Evolutionary conservation across 2,113 vertebrate species (phyloP), one percentile per base, ranked within the genome.

Genomic region (Dipodomys stephensi): DNA sequence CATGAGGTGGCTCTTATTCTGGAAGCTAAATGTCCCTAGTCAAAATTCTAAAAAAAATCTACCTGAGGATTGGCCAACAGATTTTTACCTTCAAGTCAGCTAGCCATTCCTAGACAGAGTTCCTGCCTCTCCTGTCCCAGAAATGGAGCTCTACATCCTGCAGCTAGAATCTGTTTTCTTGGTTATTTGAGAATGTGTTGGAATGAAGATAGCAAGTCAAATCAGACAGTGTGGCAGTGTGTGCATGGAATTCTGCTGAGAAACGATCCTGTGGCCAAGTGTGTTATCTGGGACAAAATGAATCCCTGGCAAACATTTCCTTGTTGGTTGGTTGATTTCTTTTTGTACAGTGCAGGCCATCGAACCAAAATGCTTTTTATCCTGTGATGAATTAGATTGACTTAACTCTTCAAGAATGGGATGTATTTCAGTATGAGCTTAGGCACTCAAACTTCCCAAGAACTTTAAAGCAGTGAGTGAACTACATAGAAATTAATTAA

Each of bases 391-490:
- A 49, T 64, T 68, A 57, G 53, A 83, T 27, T 67, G 25, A 74
- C n/a, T 67, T 53, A 79, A 78, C 60, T 65, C 49, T 83, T 83
- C 22, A 28, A 12, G 32, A 80, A 68, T 32, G 72, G 81, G n/a
- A 53, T 1, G 32, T 4, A 27, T 53, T 84, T 80, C 19, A 28
- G n/a, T 27, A 76, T 32, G 57, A 73, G 5, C 22, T 73, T 84
- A 83, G 81, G 65, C 65, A 79, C 91, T 23, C 35, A 79, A 93
- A 92, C 39, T 85, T 68, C 10, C 80, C 15, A 53, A 73, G n/a
- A 83, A 28, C n/a, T 90, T 88, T 86, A 82, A 95, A 65, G 19
- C 65, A 81, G 27, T 35, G 49, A 83, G 16, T n/a, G 64, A 86
- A 30, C n/a, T 69, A 79, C 27, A 53, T 0, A 35, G 22, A 1